These are phyloP conservation scores for Cygnus olor DNA, from an alignment of 2,797 vertebrate species.

Conservation along the genomic window DNA sequence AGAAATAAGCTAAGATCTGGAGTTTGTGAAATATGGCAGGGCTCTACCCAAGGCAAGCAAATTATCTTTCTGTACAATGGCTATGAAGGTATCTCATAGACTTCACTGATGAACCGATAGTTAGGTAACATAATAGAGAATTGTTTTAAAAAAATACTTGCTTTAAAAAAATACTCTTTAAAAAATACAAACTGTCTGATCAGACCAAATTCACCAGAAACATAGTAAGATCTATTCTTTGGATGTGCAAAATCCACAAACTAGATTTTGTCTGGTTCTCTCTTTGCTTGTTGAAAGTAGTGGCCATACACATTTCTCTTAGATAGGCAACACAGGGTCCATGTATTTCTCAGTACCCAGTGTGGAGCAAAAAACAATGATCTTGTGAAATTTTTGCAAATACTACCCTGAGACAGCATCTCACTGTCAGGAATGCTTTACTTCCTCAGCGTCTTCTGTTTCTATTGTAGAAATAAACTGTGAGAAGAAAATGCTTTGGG, in stretches of 20 bases:
- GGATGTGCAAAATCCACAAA: neutral
- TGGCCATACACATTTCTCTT: neutral
- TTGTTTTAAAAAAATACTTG: too few relatives aligned
- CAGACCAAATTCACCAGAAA: neutral
- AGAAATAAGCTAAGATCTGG: neutral
- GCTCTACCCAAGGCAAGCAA: neutral
- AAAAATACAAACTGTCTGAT: neutral
- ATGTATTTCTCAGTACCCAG: accelerated
- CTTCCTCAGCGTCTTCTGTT: neutral
- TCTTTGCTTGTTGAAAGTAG: neutral
- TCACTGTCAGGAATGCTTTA: neutral
- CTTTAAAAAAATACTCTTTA: too few relatives aligned
- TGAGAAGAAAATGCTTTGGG: neutral
- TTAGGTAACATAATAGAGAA: neutral
- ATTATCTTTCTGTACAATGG: neutral
- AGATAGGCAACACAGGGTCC: neutral
- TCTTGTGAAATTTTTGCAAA: neutral
- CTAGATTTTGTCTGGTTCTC: neutral
- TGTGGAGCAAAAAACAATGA: neutral
- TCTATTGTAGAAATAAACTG: neutral
- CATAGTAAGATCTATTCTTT: neutral
- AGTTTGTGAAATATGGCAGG: neutral
- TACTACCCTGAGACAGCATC: neutral
- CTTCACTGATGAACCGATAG: neutral
- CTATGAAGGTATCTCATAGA: neutral